These are phyloP conservation scores for Gambusia yucatana DNA, from an alignment of 2,797 vertebrate species.

Conservation along the genomic window DNA sequence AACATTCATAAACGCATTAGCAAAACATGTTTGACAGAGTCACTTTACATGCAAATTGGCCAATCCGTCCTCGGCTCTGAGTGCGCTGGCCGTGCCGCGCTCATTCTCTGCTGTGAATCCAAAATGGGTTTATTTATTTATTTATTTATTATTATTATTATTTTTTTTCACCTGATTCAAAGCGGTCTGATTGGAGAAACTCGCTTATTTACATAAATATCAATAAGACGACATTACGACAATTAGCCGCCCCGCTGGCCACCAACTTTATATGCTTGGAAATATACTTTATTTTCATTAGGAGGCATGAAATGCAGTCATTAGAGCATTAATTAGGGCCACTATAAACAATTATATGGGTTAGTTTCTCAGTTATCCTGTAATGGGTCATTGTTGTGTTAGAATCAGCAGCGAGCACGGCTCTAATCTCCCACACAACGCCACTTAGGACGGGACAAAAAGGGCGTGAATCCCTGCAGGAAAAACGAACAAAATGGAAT, in stretches of 20 bases:
- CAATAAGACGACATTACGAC: constrained; percentile 80
- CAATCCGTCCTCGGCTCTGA: constrained; percentile 45
- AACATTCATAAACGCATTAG: constrained; percentile 65
- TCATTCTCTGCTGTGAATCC: constrained; percentile 53
- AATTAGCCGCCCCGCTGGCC: constrained; percentile 80
- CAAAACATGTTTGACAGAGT: constrained; percentile 71
- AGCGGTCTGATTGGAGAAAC: constrained; percentile 67
- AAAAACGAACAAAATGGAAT: constrained; percentile 67
- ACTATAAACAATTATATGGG: constrained; percentile 82
- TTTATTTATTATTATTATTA: too few species aligned
- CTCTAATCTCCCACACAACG: constrained; percentile 57
- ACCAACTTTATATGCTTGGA: constrained; percentile 82
- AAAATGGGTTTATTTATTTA: constrained; percentile 35
- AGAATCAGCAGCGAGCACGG: constrained; percentile 53
- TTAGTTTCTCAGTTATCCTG: constrained; percentile 73
- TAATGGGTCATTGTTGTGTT: constrained; percentile 75
- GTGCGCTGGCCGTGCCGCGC: constrained; percentile 46
- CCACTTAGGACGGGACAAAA: constrained; percentile 40
- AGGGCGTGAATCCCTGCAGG: constrained; percentile 36
- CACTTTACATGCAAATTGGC: constrained; percentile 68
- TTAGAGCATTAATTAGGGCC: constrained; percentile 81
- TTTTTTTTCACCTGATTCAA: constrained; percentile 58
- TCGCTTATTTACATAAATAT: constrained; percentile 83
- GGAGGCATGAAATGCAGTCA: constrained; percentile 81
- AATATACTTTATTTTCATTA: constrained; percentile 86